Evolutionary conservation across 2,113 vertebrate genomes (phyloP).

Genomic region (Dicerorhinus sumatrensis): DNA sequence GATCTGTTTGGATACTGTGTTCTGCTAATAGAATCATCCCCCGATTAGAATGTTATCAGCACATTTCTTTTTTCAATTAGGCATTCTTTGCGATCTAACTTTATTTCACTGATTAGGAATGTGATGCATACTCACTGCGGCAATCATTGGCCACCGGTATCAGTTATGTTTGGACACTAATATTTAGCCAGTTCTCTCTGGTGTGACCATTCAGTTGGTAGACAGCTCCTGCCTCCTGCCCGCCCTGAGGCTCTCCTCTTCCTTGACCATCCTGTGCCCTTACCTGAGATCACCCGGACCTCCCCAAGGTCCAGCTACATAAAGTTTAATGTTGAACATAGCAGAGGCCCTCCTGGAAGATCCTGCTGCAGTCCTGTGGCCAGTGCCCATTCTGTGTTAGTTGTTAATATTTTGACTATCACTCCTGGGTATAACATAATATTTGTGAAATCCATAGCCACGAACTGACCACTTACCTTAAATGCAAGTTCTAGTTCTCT

Average conservation of each 20-base stretch:
- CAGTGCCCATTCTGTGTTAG: background rate
- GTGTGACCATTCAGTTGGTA: background rate
- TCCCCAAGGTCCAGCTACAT: background rate
- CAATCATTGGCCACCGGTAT: background rate
- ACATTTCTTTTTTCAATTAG: background rate
- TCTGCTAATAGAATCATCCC: background rate
- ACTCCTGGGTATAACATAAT: background rate
- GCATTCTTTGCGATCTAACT: background rate
- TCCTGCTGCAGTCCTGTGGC: background rate
- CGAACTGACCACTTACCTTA: background rate
- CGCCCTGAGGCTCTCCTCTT: background rate
- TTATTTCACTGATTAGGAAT: background rate
- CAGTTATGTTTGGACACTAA: background rate
- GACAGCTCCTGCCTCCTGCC: background rate
- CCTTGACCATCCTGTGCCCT: background rate
- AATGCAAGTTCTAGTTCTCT: background rate
- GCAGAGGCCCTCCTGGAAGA: background rate
- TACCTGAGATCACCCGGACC: background rate
- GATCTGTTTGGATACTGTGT: background rate
- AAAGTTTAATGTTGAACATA: background rate
- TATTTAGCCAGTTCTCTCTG: background rate
- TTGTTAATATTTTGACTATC: conserved; percentile 23
- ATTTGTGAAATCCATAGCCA: background rate
- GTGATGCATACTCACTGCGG: background rate
- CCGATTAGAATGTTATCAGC: background rate